phyloP scores from a whole-genome alignment of 2,113 vertebrate species.

The Murina feae region DNA sequence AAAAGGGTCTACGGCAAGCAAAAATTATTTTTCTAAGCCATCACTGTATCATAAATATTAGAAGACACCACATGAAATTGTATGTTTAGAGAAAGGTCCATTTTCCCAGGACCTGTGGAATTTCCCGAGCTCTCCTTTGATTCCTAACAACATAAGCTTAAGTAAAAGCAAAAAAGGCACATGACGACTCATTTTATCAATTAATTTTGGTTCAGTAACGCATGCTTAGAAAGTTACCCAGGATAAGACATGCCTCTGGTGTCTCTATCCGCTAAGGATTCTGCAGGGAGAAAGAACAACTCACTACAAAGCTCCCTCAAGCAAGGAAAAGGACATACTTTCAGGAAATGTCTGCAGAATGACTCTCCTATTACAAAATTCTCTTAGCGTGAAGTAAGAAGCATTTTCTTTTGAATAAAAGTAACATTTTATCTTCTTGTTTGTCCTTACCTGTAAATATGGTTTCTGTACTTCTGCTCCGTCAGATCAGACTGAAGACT shows the following conservation, averaged over 20 bases:
- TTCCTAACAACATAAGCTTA: conserved; percentile 78
- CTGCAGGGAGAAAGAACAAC: conserved; percentile 72
- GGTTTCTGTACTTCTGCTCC: conserved; percentile 78
- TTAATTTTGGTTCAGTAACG: conserved; percentile 83
- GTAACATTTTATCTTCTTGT: background rate
- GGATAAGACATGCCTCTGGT: conserved; percentile 78
- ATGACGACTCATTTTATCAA: conserved; percentile 79
- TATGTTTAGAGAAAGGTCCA: conserved; percentile 34
- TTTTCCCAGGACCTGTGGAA: conserved; percentile 69
- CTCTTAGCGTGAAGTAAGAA: conserved; percentile 37
- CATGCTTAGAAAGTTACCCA: conserved; percentile 83
- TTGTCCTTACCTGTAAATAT: conserved; percentile 79
- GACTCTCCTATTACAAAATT: conserved; percentile 44
- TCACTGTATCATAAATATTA: conserved; percentile 59
- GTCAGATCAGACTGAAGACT: conserved; percentile 76
- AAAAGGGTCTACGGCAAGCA: conserved; percentile 64
- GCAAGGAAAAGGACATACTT: conserved; percentile 60
- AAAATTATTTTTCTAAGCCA: conserved; percentile 70
- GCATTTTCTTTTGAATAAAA: conserved; percentile 17
- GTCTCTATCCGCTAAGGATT: conserved; percentile 81
- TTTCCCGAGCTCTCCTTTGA: conserved; percentile 72
- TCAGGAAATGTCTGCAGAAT: conserved; percentile 41
- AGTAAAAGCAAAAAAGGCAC: conserved; percentile 40
- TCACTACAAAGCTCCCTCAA: conserved; percentile 63
- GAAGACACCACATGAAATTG: conserved; percentile 27